Percentiles rank a stretch among this genome's conserved stretches.
Evolutionary conservation across 2,797 vertebrate species (phyloP).

Genomic region (Oceanodroma leucorhoa): DNA sequence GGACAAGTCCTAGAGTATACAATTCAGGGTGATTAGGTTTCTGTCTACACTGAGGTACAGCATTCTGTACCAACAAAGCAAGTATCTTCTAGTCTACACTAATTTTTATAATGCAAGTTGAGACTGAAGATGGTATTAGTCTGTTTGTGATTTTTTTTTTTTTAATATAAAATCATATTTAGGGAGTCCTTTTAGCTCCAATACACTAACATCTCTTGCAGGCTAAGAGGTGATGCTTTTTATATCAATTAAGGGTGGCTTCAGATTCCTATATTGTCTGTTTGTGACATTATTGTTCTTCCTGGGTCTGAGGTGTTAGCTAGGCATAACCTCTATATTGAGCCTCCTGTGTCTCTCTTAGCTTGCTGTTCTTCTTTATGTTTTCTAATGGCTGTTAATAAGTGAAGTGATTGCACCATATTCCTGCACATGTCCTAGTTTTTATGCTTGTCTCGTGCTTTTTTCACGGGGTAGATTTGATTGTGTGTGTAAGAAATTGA

Average conservation of each 20-base stretch:
- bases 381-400: background rate
- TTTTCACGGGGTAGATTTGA: fast-evolving
- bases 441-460: background rate
- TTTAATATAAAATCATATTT: background rate
- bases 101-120: background rate
- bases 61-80: background rate
- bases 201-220: background rate
- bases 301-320: background rate
- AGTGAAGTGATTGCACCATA: background rate
- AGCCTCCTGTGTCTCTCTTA: background rate
- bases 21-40: background rate
- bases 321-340: background rate
- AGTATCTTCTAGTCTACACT: background rate
- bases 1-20: background rate
- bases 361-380: background rate
- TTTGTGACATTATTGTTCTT: background rate
- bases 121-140: background rate
- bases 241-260: background rate
- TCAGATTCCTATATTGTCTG: background rate
- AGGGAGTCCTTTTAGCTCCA: background rate
- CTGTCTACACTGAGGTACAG: background rate
- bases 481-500: fast-evolving
- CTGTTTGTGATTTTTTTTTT: background rate
- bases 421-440: background rate
- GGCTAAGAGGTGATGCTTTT: background rate